phyloP scores from a whole-genome alignment of 2,797 vertebrate species.

The Pseudocheirus occidentalis region DNA sequence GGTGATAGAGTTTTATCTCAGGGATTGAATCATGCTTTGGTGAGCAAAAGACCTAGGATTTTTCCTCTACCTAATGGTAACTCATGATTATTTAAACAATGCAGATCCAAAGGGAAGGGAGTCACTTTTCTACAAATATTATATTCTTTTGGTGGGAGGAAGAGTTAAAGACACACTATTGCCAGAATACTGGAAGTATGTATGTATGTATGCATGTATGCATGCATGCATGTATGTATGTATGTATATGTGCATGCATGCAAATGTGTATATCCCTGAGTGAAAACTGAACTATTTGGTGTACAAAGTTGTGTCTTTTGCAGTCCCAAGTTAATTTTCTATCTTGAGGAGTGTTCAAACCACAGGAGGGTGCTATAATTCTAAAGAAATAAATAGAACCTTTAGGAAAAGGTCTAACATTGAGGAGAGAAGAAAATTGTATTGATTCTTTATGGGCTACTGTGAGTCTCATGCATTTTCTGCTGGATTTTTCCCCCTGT shows the following conservation, averaged over 20 bases:
- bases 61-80: neutral
- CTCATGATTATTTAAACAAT: neutral
- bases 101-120: neutral
- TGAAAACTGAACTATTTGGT: neutral
- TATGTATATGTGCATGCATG: neutral
- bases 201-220: neutral
- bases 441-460: neutral
- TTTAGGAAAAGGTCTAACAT: neutral
- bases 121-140: neutral
- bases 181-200: neutral
- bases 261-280: neutral
- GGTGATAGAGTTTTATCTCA: neutral
- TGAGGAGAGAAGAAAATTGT: neutral
- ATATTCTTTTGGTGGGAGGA: neutral
- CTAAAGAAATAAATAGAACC: neutral
- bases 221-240: neutral
- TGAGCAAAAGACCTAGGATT: neutral
- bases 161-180: neutral
- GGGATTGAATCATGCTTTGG: neutral
- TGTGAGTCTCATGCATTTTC: neutral
- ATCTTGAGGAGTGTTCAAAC: neutral
- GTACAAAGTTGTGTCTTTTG: neutral
- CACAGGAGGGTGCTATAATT: neutral
- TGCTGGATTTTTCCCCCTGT: neutral
- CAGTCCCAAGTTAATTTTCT: neutral